Percentiles rank a stretch among this genome's conserved stretches.
phyloP scores from a whole-genome alignment of 2,888 invertebrate species.

The Epinotia demarniana region DNA sequence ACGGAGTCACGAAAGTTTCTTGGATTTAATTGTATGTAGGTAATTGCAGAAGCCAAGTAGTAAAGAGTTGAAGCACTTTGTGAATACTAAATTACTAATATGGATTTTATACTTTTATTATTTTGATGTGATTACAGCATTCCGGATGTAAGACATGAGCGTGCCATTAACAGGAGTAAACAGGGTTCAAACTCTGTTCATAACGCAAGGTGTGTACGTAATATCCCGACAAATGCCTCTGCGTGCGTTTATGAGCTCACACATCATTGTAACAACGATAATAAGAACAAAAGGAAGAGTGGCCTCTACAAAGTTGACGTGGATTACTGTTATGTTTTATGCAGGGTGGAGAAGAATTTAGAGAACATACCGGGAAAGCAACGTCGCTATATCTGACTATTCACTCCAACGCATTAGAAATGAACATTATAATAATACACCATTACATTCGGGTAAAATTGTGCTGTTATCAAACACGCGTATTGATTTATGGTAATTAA shows the following conservation, averaged over 20 bases:
- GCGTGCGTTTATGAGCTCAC: slow-evolving; percentile 38
- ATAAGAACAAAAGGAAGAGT: slow-evolving; percentile 22
- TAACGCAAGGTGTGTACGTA: slow-evolving; percentile 31
- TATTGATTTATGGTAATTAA: too few relatives aligned
- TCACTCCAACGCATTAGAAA: too few relatives aligned
- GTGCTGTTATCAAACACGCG: too few relatives aligned
- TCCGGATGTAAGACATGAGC: not conserved
- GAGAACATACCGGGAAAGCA: too few relatives aligned
- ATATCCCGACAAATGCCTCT: slow-evolving; percentile 23
- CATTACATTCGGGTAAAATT: too few relatives aligned
- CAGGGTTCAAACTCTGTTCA: slow-evolving; percentile 14
- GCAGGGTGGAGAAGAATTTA: not conserved
- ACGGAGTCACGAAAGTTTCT: too few relatives aligned
- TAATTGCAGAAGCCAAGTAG: too few relatives aligned
- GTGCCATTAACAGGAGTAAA: slow-evolving; percentile 12
- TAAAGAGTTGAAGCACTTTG: not conserved
- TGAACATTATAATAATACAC: too few relatives aligned
- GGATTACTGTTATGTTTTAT: slow-evolving; percentile 21
- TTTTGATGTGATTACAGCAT: not conserved
- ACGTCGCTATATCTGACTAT: too few relatives aligned
- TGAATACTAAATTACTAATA: not conserved
- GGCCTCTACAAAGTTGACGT: slow-evolving; percentile 1
- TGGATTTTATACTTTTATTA: not conserved
- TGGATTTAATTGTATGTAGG: too few relatives aligned
- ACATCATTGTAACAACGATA: slow-evolving; percentile 38